Evolutionary conservation across 2,113 vertebrate genomes (phyloP).

Genomic region (Ia io): DNA sequence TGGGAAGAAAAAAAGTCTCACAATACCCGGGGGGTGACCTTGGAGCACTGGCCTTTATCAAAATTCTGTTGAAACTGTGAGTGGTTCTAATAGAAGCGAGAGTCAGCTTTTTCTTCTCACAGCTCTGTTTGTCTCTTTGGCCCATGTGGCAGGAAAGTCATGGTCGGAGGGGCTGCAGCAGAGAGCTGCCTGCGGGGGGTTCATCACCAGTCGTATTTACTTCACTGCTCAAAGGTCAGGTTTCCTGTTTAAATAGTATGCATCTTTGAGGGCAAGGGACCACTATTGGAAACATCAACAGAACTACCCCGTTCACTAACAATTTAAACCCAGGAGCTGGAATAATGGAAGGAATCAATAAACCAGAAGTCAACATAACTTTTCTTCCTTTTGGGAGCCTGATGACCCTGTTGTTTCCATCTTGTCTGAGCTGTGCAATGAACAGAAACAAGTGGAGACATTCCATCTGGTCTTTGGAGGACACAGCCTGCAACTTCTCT

Average conservation of each 20-base stretch:
- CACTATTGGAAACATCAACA: not conserved
- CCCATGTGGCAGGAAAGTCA: not conserved
- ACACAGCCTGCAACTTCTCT: not conserved
- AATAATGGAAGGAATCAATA: slow-evolving; percentile 24
- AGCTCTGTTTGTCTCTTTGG: slow-evolving; percentile 34
- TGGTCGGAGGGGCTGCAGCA: not conserved
- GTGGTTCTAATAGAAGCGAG: not conserved
- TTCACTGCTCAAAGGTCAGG: not conserved
- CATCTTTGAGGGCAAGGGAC: not conserved
- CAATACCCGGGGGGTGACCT: not conserved
- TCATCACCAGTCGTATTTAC: slow-evolving; percentile 35
- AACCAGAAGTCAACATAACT: slow-evolving; percentile 9
- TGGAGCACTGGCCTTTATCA: not conserved
- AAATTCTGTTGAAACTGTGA: not conserved
- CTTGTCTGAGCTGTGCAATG: not conserved
- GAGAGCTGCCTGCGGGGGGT: not conserved
- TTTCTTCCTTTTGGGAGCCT: not conserved
- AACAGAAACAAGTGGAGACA: not conserved
- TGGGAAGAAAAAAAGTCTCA: slow-evolving; percentile 27
- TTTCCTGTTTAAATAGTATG: slow-evolving; percentile 51
- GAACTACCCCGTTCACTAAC: not conserved
- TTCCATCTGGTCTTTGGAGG: not conserved
- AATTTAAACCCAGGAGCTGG: not conserved
- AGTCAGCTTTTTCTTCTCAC: not conserved
- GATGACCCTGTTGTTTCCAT: not conserved